phyloP scores from a whole-genome alignment of 1,140 invertebrate species.

The Papilio polytes region DNA sequence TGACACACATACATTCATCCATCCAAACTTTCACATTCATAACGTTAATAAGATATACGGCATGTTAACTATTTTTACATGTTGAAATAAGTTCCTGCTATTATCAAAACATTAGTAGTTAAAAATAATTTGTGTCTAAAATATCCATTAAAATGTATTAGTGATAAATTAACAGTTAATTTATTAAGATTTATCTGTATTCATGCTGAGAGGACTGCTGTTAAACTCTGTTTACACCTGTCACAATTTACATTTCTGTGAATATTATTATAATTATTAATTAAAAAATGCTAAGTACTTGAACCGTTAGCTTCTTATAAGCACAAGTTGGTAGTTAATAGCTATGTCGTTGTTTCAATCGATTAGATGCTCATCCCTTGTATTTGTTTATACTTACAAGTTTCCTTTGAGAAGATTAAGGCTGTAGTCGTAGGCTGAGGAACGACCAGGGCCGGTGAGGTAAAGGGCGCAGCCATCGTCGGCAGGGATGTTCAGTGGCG shows the following conservation, averaged over 20 bases:
- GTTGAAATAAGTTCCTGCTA: too few relatives aligned
- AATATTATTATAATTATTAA: too few relatives aligned
- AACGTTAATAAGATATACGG: too few relatives aligned
- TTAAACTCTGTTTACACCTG: neutral
- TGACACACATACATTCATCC: too few relatives aligned
- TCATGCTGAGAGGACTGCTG: neutral
- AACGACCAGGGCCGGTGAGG: slow-evolving; percentile 88
- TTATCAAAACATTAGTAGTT: neutral
- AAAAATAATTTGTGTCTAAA: neutral
- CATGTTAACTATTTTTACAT: too few relatives aligned
- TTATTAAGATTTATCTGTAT: neutral
- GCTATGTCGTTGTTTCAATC: neutral
- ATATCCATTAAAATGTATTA: neutral
- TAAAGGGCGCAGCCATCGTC: slow-evolving; percentile 90
- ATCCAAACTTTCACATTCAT: too few relatives aligned
- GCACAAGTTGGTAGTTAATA: neutral
- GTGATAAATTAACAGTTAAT: slow-evolving; percentile 1
- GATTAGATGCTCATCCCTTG: neutral
- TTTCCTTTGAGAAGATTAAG: slow-evolving; percentile 90
- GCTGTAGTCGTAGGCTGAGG: slow-evolving; percentile 92
- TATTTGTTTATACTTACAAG: slow-evolving; percentile 64
- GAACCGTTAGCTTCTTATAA: neutral
- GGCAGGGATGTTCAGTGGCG: slow-evolving; percentile 64
- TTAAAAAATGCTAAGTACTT: neutral
- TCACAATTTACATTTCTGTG: neutral